phyloP scores from a whole-genome alignment of 1,140 invertebrate genomes.

The Psix sp. region DNA sequence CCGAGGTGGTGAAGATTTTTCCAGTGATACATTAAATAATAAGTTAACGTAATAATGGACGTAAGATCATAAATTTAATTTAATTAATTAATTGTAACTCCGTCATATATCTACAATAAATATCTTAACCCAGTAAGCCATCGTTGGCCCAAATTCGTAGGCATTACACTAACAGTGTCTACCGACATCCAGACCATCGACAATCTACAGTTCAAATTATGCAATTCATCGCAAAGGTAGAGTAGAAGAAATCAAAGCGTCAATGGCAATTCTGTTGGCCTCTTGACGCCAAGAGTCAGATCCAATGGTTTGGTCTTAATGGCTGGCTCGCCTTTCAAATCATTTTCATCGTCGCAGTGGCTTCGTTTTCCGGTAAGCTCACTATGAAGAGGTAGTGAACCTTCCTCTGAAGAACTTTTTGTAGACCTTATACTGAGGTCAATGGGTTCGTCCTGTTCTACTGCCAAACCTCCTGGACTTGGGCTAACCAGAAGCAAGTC shows the following conservation, averaged over 20 bases:
- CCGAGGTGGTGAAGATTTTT: no score
- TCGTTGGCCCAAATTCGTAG: no score
- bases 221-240: no score
- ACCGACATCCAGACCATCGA: no score
- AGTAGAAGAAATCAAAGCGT: conserved; percentile 51
- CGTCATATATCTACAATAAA: conserved; percentile 34
- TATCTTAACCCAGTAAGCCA: conserved; percentile 13
- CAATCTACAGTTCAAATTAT: no score
- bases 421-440: conserved; percentile 80
- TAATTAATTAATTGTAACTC: not conserved
- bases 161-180: no score
- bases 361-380: conserved; percentile 4
- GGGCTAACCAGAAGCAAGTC: conserved; percentile 80
- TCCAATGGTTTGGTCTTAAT: conserved; percentile 70
- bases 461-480: conserved; percentile 79
- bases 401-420: conserved; percentile 40
- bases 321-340: conserved; percentile 55
- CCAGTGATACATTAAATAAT: conserved; percentile 7
- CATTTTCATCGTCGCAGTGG: conserved; percentile 24
- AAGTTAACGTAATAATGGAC: conserved; percentile 5
- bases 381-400: conserved; percentile 25
- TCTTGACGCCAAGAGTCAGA: conserved; percentile 69
- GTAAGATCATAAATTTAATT: conserved; percentile 6
- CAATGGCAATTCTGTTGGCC: conserved; percentile 59
- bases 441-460: conserved; percentile 84